Base-by-base conservation (phyloP, 1,140 invertebrate species). In the Paramacrobiotus metropolitanus region DNA sequence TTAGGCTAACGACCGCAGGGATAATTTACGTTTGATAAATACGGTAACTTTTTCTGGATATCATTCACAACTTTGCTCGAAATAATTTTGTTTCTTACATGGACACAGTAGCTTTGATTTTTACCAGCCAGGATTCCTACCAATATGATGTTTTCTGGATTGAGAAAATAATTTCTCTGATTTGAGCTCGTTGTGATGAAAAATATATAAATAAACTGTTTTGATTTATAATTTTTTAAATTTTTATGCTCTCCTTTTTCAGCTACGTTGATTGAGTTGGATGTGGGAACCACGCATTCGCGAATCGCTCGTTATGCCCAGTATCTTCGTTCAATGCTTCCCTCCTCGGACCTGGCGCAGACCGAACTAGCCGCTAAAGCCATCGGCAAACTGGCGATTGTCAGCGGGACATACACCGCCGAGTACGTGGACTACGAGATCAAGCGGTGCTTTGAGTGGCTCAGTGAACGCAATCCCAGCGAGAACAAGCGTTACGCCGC, bases 391-490 rank as follows among this genome's bases (percentile, higher is more conserved):
- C 73, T 96, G 55, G 89, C 89, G 1, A 76, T 88, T 18, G 85
- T 88, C 3, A 91, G 87, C 21, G 91, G 89, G 20, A 88, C 87
- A 0, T 89, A 89, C 71, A 85, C 89, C 59, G 86, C 87, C 0
- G 87, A 92, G 68, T 94, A 93, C 73, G 89, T 95, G 1, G 89
- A 94, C 68, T 93, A 92, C 77, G 89, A 95, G 75, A 87, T 94
- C 0, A 91, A 90, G 72, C 77, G 85, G 67, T 87, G 90, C 3
- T 87, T 95, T 69, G 91, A 95, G 71, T 93, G 87, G 87, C 74
- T 95, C 0, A 85, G 82, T 31, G 89, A 94, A 66, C 77, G 88
- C 66, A 81, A 89, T 71, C n/a, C n/a, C n/a, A n/a, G n/a, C n/a
- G 91, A 95, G 74, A 80, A 84, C 1, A 85, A 86, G 70, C 77